Evolutionary conservation across 2,113 vertebrate species (phyloP), one percentile per base, ranked within the genome.

Genomic region (Tachuris rubrigastra): DNA sequence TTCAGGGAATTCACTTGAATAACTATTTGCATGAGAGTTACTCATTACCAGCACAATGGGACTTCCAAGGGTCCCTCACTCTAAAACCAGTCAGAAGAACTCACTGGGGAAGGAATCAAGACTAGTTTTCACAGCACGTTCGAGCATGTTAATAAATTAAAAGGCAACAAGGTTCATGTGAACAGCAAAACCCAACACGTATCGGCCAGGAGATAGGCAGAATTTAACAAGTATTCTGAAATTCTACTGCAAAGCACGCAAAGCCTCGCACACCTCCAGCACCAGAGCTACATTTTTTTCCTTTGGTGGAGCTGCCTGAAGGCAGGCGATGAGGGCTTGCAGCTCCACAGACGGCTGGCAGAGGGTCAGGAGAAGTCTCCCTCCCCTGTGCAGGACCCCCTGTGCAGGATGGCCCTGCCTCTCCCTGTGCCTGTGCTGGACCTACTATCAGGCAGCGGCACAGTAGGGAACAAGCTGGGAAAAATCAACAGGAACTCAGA

Each of bases 31-130:
- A 87, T 82, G 27, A 33, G 52, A 93, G 78, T 85, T 79, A 60
- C 78, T 82, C 78, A 69, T 89, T 89, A 83, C 46, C 67, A 82
- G 58, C 77, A 93, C 67, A 90, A 79, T 28, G 50, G 72, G 85
- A 63, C 67, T 77, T 74, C 39, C 58, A 87, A 78, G 50, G 56
- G 44, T 66, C 67, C 66, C 46, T 46, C 18, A 49, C 17, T 52
- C 62, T 80, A 84, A 83, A 92, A 76, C 7, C 42, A 85, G 50
- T 17, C 30, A 59, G 35, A 78, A 74, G 30, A 89, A 55, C 53
- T 85, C 1, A 9, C 24, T 55, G 58, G 33, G 41, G 58, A 30
- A 72, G 25, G 74, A 89, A 37, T 37, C 21, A 68, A 22, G n/a
- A 62, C 42, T 74, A 56, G 42, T 31, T 56, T 66, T 73, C 91